These are phyloP conservation scores for Enchytraeus crypticus DNA, from an alignment of 2,888 invertebrate species.

Conservation along the genomic window DNA sequence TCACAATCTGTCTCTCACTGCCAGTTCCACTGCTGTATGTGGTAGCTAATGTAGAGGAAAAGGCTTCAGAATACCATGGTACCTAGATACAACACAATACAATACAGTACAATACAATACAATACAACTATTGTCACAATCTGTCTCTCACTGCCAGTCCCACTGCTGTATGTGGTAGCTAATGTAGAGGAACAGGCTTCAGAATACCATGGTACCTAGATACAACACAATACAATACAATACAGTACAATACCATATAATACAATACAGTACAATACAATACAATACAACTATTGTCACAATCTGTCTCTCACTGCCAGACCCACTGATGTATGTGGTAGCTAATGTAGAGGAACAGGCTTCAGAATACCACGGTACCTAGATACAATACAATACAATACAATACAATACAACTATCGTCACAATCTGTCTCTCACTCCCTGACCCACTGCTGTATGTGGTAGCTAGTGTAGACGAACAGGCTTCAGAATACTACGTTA, in stretches of 20 bases:
- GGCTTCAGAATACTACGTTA: constrained; percentile 86
- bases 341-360: background rate
- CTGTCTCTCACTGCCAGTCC: background rate
- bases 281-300: no score
- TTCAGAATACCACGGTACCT: no score
- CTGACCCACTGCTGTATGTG: constrained; percentile 91
- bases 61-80: constrained; percentile 87
- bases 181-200: no score
- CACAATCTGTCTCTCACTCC: constrained; percentile 58
- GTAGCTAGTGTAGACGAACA: constrained; percentile 95
- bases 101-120: no score
- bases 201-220: no score
- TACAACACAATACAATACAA: no score
- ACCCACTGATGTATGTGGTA: background rate
- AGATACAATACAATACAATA: no score
- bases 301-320: constrained; percentile 31
- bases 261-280: no score
- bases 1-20: constrained; percentile 56
- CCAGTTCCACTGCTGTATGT: constrained; percentile 93
- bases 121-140: no score
- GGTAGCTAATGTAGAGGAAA: constrained; percentile 91
- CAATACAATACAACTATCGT: no score
- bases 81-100: no score
- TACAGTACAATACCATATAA: no score
- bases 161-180: background rate